Evolutionary conservation across 2,113 vertebrate genomes (phyloP), one percentile per base, ranked within the genome.

Genomic region (Bombycilla garrulus): DNA sequence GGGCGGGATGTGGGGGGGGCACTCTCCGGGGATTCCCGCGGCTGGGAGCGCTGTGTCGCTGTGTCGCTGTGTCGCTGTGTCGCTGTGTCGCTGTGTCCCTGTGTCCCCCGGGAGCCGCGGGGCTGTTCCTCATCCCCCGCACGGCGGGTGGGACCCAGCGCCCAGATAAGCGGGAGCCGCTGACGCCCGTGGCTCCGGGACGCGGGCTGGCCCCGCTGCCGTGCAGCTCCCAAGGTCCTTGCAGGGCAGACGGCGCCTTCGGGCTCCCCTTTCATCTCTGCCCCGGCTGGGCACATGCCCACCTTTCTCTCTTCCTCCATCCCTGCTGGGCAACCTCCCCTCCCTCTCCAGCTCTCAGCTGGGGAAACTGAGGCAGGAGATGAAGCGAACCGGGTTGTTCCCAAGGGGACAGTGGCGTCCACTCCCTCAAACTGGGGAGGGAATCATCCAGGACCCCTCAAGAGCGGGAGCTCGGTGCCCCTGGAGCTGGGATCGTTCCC

Each of bases 361-460:
- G 53, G 44, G 61, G 53, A 81, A 84, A 67, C 64, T 50, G 83
- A 94, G 86, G 77, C 64, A 73, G 67, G 50, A 81, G 56, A 47
- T 0, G 1, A 69, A n/a, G 60, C 2, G 1, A 58, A 15, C 11
- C 67, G 3, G 12, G 53, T 6, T 36, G 17, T 73, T 53, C 40
- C 40, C 54, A 16, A 58, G 33, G 12, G 9, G 1, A 8, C 71
- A 3, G 54, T 0, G 50, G 5, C 20, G 70, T 20, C 79, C 79
- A 25, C 1, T 0, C 10, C 38, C 21, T 28, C 45, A 12, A 25
- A 21, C 9, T 21, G 1, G 5, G 7, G 19, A 0, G 1, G 2
- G 36, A 40, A 15, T 20, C 35, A 25, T 2, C n/a, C 6, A 1
- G 71, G 42, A 25, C 23, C 21, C 29, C 16, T 16, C 29, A 23